Percentiles rank a stretch among this genome's conserved stretches.
Evolutionary conservation across 2,797 vertebrate genomes (phyloP).

Genomic region (Hylomyscus alleni): DNA sequence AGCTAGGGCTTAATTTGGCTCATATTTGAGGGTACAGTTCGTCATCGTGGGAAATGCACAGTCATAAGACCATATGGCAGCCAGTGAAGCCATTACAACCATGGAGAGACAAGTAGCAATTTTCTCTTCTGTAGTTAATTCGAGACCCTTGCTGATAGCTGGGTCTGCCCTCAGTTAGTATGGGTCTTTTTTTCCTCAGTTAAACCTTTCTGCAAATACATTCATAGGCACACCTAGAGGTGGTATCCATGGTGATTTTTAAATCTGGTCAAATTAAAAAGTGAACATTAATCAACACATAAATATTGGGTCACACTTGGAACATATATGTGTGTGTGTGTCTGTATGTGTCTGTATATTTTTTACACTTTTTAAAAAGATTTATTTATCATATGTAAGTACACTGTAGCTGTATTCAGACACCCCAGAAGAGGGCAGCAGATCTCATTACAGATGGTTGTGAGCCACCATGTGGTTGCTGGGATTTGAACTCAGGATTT

Average conservation of each 20-base stretch:
- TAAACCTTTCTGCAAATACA: not conserved
- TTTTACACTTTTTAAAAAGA: too few species aligned
- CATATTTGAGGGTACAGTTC: not conserved
- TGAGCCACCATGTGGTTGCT: too few species aligned
- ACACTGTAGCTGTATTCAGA: too few species aligned
- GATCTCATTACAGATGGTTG: too few species aligned
- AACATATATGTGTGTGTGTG: not conserved
- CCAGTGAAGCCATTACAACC: not conserved
- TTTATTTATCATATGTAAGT: too few species aligned
- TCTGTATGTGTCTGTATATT: too few species aligned
- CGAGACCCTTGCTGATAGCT: not conserved
- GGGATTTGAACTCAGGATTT: too few species aligned
- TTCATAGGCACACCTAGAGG: not conserved
- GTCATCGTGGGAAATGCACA: not conserved
- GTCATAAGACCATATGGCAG: not conserved
- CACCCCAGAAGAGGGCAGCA: too few species aligned
- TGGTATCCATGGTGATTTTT: not conserved
- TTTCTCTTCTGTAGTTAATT: not conserved
- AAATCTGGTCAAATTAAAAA: not conserved
- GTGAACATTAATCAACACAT: not conserved
- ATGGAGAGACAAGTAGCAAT: not conserved
- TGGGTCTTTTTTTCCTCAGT: not conserved
- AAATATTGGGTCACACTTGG: not conserved
- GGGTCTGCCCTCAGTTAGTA: not conserved
- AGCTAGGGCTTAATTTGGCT: not conserved